Percentiles rank a stretch among this genome's conserved stretches.
phyloP scores from a whole-genome alignment of 2,113 vertebrate species.

The Ceyx cyanopectus region DNA sequence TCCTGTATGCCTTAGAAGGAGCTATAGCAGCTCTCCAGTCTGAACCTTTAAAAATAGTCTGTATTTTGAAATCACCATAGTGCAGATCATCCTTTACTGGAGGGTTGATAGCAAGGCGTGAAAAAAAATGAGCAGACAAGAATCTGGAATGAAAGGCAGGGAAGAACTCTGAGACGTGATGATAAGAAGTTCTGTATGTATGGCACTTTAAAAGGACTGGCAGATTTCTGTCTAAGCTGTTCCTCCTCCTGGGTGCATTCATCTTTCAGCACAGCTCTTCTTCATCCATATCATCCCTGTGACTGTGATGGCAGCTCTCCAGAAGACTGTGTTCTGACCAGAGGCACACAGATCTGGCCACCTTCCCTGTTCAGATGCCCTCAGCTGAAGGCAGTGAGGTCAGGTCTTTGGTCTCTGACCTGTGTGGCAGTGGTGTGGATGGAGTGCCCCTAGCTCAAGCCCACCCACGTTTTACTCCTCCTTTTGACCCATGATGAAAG shows the following conservation, averaged over 20 bases:
- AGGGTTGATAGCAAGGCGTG: conserved; percentile 1
- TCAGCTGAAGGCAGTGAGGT: neutral
- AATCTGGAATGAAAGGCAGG: conserved; percentile 43
- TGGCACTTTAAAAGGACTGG: conserved; percentile 20
- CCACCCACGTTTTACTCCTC: rapidly evolving
- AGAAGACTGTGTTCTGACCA: neutral
- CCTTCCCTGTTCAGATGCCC: neutral
- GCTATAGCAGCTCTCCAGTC: neutral
- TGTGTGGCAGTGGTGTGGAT: neutral
- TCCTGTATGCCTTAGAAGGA: neutral
- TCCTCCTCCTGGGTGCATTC: neutral
- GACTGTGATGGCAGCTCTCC: neutral
- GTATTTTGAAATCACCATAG: neutral
- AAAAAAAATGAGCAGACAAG: conserved; percentile 29
- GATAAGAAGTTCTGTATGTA: conserved; percentile 11
- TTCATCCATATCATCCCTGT: neutral
- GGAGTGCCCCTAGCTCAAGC: neutral
- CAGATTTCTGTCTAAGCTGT: conserved; percentile 56
- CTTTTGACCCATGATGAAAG: neutral
- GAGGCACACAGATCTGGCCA: neutral
- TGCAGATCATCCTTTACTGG: neutral
- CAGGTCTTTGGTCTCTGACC: neutral
- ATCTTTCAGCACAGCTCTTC: neutral
- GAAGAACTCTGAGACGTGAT: conserved; percentile 1
- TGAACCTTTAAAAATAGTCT: conserved; percentile 31